Base-by-base conservation (phyloP, 2,113 vertebrate genomes). In the Rhinoderma darwinii region DNA sequence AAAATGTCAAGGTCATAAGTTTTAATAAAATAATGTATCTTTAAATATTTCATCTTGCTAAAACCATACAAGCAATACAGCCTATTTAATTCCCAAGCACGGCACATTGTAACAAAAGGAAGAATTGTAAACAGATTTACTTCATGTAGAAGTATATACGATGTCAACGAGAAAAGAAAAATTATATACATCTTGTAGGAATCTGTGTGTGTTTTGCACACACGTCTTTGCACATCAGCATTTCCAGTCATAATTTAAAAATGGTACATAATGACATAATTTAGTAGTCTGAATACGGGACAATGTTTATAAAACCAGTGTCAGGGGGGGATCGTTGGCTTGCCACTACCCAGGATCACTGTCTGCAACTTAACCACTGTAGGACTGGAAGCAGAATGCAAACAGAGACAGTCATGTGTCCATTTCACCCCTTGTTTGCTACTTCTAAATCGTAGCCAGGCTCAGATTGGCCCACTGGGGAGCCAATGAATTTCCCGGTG, bases 281-380 rank as follows among this genome's bases (percentile, higher is more conserved):
- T n/a, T 3, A 84, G n/a, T 27, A 78, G 74, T 50, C 74, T 85
- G 74, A 78, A 44, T 68, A 76, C 39, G 59, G 56, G 51, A 78
- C 47, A 73, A 32, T 43, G 43, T 77, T 85, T 84, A 20, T 41
- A 59, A 85, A 85, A 63, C 84, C 56, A 66, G 51, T 12, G 61
- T 37, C 43, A 50, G 41, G 25, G 30, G 63, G 59, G 25, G 25
- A 56, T 77, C 74, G 37, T 77, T 66, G 77, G 41, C 73, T 47
- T 56, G 56, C 50, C 73, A 22, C 43, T 78, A 17, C 43, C 73
- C 41, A 78, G 84, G 41, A 78, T 61, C 37, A 44, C 73, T 75
- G 72, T 85, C 56, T 85, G 84, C 56, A 39, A 74, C 30, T n/a
- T 85, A 85, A 85, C 74, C 84, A 50, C 74, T 25, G 47, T 47